Conservation (phyloP, 2,888 invertebrate species). For the Palloptera scutellata region DNA sequence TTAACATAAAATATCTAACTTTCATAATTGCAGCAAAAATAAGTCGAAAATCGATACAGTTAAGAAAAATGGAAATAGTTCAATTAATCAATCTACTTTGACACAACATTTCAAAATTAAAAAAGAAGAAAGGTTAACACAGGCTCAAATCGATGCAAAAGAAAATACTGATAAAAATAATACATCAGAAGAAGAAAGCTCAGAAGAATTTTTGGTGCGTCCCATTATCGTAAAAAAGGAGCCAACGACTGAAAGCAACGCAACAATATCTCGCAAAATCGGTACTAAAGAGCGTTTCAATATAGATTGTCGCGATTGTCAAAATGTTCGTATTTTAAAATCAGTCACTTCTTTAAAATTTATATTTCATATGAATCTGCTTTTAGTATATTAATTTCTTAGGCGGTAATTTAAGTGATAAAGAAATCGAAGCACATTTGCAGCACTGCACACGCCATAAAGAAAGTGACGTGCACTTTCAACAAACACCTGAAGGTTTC, state of each 20-base stretch:
- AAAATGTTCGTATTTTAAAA: not conserved
- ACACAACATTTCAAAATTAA: conserved; percentile 11
- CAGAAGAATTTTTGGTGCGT: conserved; percentile 45
- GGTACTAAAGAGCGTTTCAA: conserved; percentile 44
- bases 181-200: conserved; percentile 22
- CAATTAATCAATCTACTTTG: no score
- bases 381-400: conserved; percentile 54
- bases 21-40: conserved; percentile 28
- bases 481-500: conserved; percentile 57
- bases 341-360: not conserved
- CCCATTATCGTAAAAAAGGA: conserved; percentile 45
- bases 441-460: conserved; percentile 51
- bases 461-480: conserved; percentile 36
- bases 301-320: conserved; percentile 42
- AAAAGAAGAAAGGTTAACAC: not conserved
- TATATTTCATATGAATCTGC: not conserved
- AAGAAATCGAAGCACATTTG: conserved; percentile 52
- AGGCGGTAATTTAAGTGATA: conserved; percentile 47
- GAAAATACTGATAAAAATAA: not conserved
- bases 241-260: not conserved
- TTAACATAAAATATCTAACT: not conserved
- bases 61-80: no score
- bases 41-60: no score
- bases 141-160: not conserved
- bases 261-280: conserved; percentile 15